These are phyloP conservation scores for Botia almorhae DNA, from an alignment of 2,797 vertebrate species.

Conservation along the genomic window DNA sequence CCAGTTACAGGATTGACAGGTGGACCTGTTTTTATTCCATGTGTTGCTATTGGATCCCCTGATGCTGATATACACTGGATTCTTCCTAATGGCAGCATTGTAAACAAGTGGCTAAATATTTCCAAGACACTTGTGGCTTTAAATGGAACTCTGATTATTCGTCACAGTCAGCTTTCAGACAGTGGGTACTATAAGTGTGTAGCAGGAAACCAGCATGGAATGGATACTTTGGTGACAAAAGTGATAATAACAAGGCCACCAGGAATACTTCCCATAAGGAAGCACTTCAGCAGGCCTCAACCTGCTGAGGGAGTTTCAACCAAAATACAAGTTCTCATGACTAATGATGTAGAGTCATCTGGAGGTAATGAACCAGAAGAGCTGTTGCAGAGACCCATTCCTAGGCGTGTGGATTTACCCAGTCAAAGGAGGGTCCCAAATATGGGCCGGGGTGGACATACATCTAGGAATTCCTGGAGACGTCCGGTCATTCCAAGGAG, in stretches of 20 bases:
- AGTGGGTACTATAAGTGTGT: constrained; percentile 89
- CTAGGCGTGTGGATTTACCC: constrained; percentile 56
- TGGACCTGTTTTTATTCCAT: constrained; percentile 76
- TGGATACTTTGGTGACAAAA: constrained; percentile 77
- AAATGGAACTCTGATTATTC: constrained; percentile 83
- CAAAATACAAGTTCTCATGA: constrained; percentile 70
- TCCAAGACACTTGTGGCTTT: constrained; percentile 72
- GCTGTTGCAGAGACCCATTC: constrained; percentile 35
- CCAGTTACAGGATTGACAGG: constrained; percentile 74
- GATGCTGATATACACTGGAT: constrained; percentile 87
- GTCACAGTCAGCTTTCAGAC: constrained; percentile 74
- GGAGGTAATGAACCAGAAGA: constrained; percentile 66
- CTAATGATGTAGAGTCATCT: constrained; percentile 79
- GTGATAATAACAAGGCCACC: constrained; percentile 75
- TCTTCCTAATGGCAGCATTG: constrained; percentile 78
- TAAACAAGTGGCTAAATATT: constrained; percentile 73
- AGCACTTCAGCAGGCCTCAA: constrained; percentile 71
- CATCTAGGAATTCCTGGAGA: constrained; percentile 63
- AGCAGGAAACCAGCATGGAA: constrained; percentile 84
- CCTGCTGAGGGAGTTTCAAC: constrained; percentile 73
- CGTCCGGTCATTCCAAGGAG: constrained; percentile 67
- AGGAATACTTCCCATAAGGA: constrained; percentile 69
- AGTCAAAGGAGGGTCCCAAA: constrained; percentile 57
- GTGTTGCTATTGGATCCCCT: constrained; percentile 76
- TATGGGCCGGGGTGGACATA: constrained; percentile 60